phyloP scores from a whole-genome alignment of 1,140 invertebrate genomes.

The Papilio dardanus region DNA sequence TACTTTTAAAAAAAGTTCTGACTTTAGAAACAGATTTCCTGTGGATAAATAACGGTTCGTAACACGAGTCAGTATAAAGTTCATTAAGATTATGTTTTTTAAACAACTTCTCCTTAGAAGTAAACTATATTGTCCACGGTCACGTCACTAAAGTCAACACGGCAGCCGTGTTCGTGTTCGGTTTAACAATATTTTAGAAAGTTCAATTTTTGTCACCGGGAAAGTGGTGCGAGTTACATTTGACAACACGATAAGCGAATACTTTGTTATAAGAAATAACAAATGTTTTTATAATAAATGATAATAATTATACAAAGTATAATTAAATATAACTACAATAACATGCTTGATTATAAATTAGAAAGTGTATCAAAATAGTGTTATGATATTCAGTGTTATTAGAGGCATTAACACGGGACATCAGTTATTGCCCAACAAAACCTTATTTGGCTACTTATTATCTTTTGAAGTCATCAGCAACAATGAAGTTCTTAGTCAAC shows the following conservation, averaged over 20 bases:
- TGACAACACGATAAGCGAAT: slow-evolving; percentile 1
- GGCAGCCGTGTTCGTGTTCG: slow-evolving; percentile 44
- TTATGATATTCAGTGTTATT: too few species aligned
- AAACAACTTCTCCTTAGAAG: background rate
- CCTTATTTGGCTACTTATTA: too few species aligned
- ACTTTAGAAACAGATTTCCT: background rate
- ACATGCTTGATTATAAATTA: too few species aligned
- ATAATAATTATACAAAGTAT: background rate
- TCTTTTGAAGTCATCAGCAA: too few species aligned
- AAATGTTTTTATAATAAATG: background rate
- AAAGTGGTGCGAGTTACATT: slow-evolving; percentile 45
- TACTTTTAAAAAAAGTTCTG: too few species aligned
- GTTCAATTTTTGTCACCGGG: slow-evolving; percentile 61
- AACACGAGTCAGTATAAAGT: too few species aligned
- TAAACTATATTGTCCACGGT: slow-evolving; percentile 8
- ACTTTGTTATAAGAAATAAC: background rate
- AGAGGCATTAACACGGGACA: too few species aligned
- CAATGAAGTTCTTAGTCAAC: too few species aligned
- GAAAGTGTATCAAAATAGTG: too few species aligned
- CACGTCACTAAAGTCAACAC: slow-evolving; percentile 23
- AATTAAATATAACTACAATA: too few species aligned
- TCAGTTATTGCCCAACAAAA: too few species aligned
- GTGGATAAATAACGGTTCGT: background rate
- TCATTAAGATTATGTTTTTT: background rate
- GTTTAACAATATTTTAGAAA: slow-evolving; percentile 62